These are phyloP conservation scores for Protula sp. DNA, from an alignment of 2,888 invertebrate genomes.

Conservation along the genomic window DNA sequence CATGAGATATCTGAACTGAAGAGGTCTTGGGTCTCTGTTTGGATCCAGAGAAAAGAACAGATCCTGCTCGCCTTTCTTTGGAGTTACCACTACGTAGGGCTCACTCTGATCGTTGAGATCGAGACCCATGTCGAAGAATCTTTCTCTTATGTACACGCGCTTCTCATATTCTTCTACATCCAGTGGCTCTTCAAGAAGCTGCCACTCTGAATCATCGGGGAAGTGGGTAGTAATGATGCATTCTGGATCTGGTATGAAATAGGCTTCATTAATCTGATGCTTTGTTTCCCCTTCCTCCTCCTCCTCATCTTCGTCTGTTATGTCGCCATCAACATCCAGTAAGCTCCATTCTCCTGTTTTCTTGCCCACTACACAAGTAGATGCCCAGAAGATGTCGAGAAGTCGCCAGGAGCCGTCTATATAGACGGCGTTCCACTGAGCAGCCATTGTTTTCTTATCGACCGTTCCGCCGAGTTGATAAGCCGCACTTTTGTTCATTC, in stretches of 20 bases:
- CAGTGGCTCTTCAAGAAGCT: conserved; percentile 36
- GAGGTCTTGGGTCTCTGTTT: conserved; percentile 28
- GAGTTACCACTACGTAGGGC: conserved; percentile 29
- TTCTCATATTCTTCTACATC: conserved; percentile 35
- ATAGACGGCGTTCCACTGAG: conserved; percentile 51
- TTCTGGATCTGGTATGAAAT: conserved; percentile 48
- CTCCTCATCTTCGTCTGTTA: conserved; percentile 28
- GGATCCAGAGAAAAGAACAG: conserved; percentile 35
- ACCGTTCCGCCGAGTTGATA: conserved; percentile 40
- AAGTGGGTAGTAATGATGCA: conserved; percentile 45
- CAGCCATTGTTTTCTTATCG: conserved; percentile 40
- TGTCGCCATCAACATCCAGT: conserved; percentile 36
- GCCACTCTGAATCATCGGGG: conserved; percentile 45
- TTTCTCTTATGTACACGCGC: conserved; percentile 43
- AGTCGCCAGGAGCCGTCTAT: conserved; percentile 45
- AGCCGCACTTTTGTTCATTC: conserved; percentile 50
- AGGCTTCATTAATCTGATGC: conserved; percentile 47
- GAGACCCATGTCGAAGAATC: conserved; percentile 41
- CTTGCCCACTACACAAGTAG: conserved; percentile 41
- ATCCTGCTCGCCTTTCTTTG: conserved; percentile 37
- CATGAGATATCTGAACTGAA: conserved; percentile 43
- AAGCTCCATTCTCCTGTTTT: conserved; percentile 42
- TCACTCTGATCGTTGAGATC: conserved; percentile 29
- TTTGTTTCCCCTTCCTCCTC: conserved; percentile 35
- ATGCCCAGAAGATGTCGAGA: conserved; percentile 49